phyloP scores from a whole-genome alignment of 2,888 invertebrate genomes.

The Clanis bilineata region DNA sequence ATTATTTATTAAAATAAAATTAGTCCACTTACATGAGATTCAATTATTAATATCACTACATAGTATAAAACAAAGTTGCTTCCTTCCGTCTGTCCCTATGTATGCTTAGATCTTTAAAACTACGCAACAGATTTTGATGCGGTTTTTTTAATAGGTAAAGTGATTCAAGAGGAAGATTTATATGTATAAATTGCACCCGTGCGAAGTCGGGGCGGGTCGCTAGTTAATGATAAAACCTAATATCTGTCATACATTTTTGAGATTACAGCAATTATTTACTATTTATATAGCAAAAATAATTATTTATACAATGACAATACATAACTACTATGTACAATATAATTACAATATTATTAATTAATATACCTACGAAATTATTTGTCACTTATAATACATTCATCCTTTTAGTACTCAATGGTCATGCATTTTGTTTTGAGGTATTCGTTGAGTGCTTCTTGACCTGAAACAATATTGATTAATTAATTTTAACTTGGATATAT shows the following conservation, averaged over 20 bases:
- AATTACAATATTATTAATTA: constrained; percentile 15
- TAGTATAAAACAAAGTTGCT: too few species aligned
- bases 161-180: too few species aligned
- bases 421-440: constrained; percentile 97
- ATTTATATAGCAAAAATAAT: neutral
- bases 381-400: constrained; percentile 15
- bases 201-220: too few species aligned
- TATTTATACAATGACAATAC: neutral
- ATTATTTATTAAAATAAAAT: neutral
- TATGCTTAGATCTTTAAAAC: too few species aligned
- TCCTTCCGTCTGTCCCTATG: too few species aligned
- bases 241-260: neutral
- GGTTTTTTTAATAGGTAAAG: too few species aligned
- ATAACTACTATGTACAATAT: neutral
- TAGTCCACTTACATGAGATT: neutral
- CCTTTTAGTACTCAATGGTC: constrained; percentile 92
- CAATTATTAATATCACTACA: neutral
- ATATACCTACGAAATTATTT: constrained; percentile 14
- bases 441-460: constrained; percentile 96
- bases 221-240: too few species aligned
- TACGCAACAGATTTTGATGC: too few species aligned
- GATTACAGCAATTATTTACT: neutral
- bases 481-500: neutral
- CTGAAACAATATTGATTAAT: constrained; percentile 71
- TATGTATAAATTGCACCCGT: too few species aligned